Base-by-base conservation (phyloP, 2,888 invertebrate species). In the Crepidodera aurea region DNA sequence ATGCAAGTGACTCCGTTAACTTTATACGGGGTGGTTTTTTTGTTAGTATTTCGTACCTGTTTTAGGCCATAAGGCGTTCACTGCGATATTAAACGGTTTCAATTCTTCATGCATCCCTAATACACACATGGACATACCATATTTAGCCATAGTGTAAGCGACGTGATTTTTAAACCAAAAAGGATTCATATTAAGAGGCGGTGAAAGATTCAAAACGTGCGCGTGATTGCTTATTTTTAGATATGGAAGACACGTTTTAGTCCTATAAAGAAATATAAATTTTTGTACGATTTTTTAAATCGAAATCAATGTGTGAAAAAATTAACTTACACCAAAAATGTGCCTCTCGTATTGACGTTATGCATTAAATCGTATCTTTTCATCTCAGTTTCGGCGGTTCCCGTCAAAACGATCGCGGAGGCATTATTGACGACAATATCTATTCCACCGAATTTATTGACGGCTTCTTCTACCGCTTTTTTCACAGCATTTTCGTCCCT, bases 91-190 rank as follows among this genome's bases (percentile, higher is more conserved):
- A 69, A 87, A 86, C 0, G 86, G 85, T 73, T 87, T 89, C 75
- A 97, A 93, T 83, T 98, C 98, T 67, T 91, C 93, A n/a, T 96
- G 88, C 95, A 98, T 96, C 12, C 98, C 98, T 10, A 98, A 83
- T 1, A 93, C 96, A 80, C 97, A 98, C 95, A 98, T 94, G 0
- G 96, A 96, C 98, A 98, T 98, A 16, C 97, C 98, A 79, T 96
- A 98, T 79, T 98, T 98, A 1, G 98, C 95, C 90, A 98, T 98
- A 0, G 98, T 97, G 81, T 99, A 98, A 0, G 97, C 98, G 46
- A 96, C 92, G 81, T 97, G 93, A 68, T 91, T 85, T 51, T 88
- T 87, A 79, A 98, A 96, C 98, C 98, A 98, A 71, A 87, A 84
- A 0, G 94, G 88, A 70, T 88, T 87, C 90, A 98, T 87, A 78